These are phyloP conservation scores for Formica selysi DNA, from an alignment of 1,140 invertebrate genomes.

Conservation along the genomic window DNA sequence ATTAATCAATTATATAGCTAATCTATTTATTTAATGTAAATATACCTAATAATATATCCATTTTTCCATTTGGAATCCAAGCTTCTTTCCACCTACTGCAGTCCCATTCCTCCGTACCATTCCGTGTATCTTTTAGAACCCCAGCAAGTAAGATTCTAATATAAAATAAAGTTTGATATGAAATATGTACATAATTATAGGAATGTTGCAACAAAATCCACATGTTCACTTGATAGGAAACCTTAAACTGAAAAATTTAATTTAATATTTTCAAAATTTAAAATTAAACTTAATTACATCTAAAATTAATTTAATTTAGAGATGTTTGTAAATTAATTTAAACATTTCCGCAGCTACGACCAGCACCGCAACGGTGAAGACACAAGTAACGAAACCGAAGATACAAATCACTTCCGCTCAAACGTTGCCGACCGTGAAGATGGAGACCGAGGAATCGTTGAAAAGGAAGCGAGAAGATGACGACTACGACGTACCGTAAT, in stretches of 20 bases:
- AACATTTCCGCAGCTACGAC: constrained; percentile 70
- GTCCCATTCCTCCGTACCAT: constrained; percentile 62
- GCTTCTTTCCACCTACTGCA: constrained; percentile 54
- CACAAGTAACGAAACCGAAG: constrained; percentile 87
- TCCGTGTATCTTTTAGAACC: constrained; percentile 63
- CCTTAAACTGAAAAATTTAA: not conserved
- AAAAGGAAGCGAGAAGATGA: constrained; percentile 89
- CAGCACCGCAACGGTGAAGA: constrained; percentile 73
- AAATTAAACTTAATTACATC: not conserved
- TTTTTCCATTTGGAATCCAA: constrained; percentile 26
- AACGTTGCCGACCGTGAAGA: constrained; percentile 81
- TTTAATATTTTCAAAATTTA: constrained; percentile 14
- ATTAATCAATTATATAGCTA: not conserved
- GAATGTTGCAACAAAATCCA: not conserved
- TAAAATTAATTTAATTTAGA: constrained; percentile 1
- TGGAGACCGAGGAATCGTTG: constrained; percentile 80
- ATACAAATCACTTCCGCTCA: constrained; percentile 87
- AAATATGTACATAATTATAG: not conserved
- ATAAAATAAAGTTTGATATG: not conserved
- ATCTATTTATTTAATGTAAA: not conserved
- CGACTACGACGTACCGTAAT: constrained; percentile 88
- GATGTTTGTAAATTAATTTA: not conserved
- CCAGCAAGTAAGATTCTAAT: constrained; percentile 62
- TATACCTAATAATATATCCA: not conserved
- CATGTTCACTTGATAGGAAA: not conserved